Conservation (phyloP, 1,140 invertebrate genomes). For the Drosophila insularis region DNA sequence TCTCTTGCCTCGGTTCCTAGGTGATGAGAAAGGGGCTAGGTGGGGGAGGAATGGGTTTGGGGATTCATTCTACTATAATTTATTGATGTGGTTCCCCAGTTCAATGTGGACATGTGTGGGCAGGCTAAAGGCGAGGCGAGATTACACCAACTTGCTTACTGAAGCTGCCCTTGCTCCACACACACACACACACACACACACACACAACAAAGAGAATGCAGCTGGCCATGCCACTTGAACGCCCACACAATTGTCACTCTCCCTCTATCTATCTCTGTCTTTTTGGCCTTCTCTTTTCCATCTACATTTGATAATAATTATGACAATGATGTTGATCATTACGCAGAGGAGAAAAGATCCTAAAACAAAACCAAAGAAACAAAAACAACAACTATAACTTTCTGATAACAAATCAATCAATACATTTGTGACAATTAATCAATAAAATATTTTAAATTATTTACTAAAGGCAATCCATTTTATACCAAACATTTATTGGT, state of each 20-base stretch:
- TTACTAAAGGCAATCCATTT: no score
- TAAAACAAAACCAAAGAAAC: no score
- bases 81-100: constrained; percentile 59
- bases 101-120: constrained; percentile 59
- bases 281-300: not conserved
- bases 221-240: constrained; percentile 44
- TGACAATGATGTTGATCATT: not conserved
- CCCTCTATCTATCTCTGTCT: not conserved
- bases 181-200: constrained; percentile 10
- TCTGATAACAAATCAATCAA: no score
- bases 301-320: not conserved
- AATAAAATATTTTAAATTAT: not conserved
- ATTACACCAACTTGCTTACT: constrained; percentile 48
- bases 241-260: constrained; percentile 53
- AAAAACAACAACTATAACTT: no score
- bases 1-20: not conserved
- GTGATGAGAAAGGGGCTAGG: not conserved
- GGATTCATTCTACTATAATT: constrained; percentile 77
- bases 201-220: not conserved
- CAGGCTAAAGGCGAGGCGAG: constrained; percentile 46
- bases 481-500: no score
- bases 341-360: not conserved
- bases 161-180: constrained; percentile 28
- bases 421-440: no score
- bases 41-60: constrained; percentile 9